Evolutionary conservation across 1,140 invertebrate genomes (phyloP), one percentile per base, ranked within the genome.

Genomic region (Drosophila ogumai): DNA sequence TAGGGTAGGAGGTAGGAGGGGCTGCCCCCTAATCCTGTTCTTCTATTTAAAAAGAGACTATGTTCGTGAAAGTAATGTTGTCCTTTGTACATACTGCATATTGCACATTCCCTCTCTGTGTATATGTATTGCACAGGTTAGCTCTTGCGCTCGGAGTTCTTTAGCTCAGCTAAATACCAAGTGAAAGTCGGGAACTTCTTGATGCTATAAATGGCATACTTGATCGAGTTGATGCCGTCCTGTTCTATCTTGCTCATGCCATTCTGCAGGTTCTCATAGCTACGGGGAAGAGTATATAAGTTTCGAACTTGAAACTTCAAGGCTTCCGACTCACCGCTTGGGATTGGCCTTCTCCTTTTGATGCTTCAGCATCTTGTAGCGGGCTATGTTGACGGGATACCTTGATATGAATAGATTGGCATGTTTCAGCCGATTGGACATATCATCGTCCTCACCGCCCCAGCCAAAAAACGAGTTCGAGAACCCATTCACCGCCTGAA

Each of bases 401-500:
- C 98, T 94, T 34, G 96, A 96, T 92, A 98, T 97, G 92, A 97
- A 96, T 47, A 97, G 95, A 44, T 96, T 95, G 74, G 95, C 95
- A 81, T 95, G 95, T 75, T 95, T 95, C 77, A 98, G 95, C 81
- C 84, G 95, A 92, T 97, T 97, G 38, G 96, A 96, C 96, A 98
- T 97, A 91, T 98, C 97, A 91, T 98, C 97, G 92, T 98, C 97
- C 93, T 98, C 97, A 22, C 96, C 97, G 34, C 97, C 97, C 97
- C 97, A 98, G 10, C 97, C 97, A 96, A 97, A 98, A 93, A 97
- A 98, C 38, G 96, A 95, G 91, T 98, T 98, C 32, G 97, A 97
- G 94, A 98, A 98, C 1, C 98, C 98, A 91, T 98, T 98, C 1
- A 98, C 95, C 52, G 95, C 93, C 67, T 94, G 93, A 92, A 98